Evolutionary conservation across 2,888 invertebrate species (phyloP), one percentile per base, ranked within the genome.

Genomic region (Apamea sordens): DNA sequence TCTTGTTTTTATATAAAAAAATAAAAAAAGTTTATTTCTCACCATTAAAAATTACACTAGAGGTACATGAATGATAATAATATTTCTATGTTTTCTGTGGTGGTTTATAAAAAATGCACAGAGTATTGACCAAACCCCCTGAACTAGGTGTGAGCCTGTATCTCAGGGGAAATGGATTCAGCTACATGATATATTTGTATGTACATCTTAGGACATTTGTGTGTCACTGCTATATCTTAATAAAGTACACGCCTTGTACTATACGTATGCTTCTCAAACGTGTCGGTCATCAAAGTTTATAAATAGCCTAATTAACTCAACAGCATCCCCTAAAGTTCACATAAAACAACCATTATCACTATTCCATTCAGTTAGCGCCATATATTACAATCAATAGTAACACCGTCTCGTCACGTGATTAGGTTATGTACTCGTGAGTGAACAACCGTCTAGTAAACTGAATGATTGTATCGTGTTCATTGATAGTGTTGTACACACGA

Each of bases 381-480:
- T 53, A 50, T 53, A 13, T 41, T 36, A 10, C 36, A 64, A 75
- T 76, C 59, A 47, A 68, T 81, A 36, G 53, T 77, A 50, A 10
- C 13, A 70, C 5, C 21, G 24, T 73, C 61, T 82, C 28, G 13
- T 65, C 83, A 71, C 76, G 76, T 86, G 86, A 73, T 65, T 32
- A 65, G 18, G 5, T 32, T 21, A 32, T 70, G 73, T 6, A 56
- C 69, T 63, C 44, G 50, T 36, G 44, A 32, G 56, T 80, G 73
- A 73, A 69, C 53, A 56, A 32, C 61, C 18, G 21, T 32, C 7
- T 56, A 63, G 21, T 53, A 13, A 47, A 36, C 50, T 18, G 68
- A 47, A 50, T 70, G 36, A 47, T 70, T 80, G 47, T 70, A 32
- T 41, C 61, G 36, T 61, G 73, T 70, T 73, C 73, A 61, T 73